Evolutionary conservation across 2,113 vertebrate species (phyloP).

Genomic region (Odontophorus gujanensis): DNA sequence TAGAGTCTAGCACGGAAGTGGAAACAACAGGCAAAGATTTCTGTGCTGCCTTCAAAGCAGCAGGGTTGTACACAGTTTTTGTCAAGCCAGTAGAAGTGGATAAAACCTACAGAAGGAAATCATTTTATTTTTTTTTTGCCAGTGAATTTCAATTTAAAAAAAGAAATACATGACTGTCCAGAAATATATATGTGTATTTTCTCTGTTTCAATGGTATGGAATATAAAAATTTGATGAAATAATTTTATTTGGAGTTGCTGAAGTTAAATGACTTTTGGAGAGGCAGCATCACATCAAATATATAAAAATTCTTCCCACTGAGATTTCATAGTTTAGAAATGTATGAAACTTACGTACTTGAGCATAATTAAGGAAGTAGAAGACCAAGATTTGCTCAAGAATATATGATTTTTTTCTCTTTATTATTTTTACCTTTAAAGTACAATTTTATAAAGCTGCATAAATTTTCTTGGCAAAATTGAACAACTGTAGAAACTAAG

Average conservation of each 20-base stretch:
- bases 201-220: conserved; percentile 16
- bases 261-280: conserved; percentile 2
- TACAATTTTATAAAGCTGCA: not conserved
- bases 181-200: conserved; percentile 20
- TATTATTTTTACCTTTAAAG: not conserved
- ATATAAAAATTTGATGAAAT: conserved; percentile 28
- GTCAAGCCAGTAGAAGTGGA: conserved; percentile 94
- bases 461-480: not conserved
- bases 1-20: conserved; percentile 80
- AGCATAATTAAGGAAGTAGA: conserved; percentile 4
- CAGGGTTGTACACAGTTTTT: conserved; percentile 97
- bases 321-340: not conserved
- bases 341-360: not conserved
- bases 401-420: not conserved
- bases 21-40: conserved; percentile 82
- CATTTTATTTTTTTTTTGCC: conserved; percentile 72
- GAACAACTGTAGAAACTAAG: not conserved
- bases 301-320: not conserved
- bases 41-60: conserved; percentile 92
- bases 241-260: not conserved
- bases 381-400: not conserved
- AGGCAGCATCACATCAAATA: conserved; percentile 1
- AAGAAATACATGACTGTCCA: not conserved
- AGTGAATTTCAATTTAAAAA: conserved; percentile 43
- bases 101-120: conserved; percentile 86